A percentile compares a stretch with the other conserved stretches of the same genome.
Conservation (phyloP, 2,797 vertebrate genomes). For the Zenarchopterus dispar region DNA sequence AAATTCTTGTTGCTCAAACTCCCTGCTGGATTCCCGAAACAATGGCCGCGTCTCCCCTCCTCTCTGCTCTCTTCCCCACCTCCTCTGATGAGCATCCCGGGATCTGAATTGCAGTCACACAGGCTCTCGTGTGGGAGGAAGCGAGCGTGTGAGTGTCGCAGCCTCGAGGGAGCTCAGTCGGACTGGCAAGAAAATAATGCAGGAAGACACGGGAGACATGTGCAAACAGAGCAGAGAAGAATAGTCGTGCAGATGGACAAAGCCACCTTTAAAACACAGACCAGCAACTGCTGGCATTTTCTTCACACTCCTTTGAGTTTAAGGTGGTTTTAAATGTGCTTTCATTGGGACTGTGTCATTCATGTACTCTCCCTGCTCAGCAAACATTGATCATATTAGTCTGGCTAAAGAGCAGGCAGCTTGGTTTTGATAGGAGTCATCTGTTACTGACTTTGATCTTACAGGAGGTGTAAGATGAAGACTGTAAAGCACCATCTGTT, state of each 20-base stretch:
- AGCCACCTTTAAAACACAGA: slow-evolving; percentile 20
- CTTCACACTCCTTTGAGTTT: slow-evolving; percentile 23
- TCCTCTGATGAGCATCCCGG: slow-evolving; percentile 66
- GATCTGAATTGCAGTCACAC: slow-evolving; percentile 61
- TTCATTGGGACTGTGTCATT: slow-evolving; percentile 12
- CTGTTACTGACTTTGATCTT: slow-evolving; percentile 35
- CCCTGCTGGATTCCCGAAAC: slow-evolving; percentile 61
- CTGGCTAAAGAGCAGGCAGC: slow-evolving; percentile 15
- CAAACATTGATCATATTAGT: slow-evolving; percentile 7
- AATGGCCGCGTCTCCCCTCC: slow-evolving; percentile 56
- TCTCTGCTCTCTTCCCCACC: slow-evolving; percentile 23
- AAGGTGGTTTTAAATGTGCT: slow-evolving; percentile 18
- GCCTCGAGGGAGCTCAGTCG: slow-evolving; percentile 40
- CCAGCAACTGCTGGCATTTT: slow-evolving; percentile 12
- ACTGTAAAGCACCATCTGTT: slow-evolving; percentile 34
- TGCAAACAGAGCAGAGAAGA: not conserved
- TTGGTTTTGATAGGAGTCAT: slow-evolving; percentile 51
- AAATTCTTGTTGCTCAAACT: slow-evolving; percentile 57
- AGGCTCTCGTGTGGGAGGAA: slow-evolving; percentile 62
- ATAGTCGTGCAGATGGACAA: not conserved
- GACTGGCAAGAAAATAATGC: slow-evolving; percentile 59
- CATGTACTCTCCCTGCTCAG: not conserved
- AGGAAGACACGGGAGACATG: slow-evolving; percentile 41
- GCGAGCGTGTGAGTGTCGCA: slow-evolving; percentile 57
- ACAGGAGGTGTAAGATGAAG: slow-evolving; percentile 36